A percentile compares a stretch with the other conserved stretches of the same genome.
Evolutionary conservation across 2,113 vertebrate genomes (phyloP).

Genomic region (Saguinus midas): DNA sequence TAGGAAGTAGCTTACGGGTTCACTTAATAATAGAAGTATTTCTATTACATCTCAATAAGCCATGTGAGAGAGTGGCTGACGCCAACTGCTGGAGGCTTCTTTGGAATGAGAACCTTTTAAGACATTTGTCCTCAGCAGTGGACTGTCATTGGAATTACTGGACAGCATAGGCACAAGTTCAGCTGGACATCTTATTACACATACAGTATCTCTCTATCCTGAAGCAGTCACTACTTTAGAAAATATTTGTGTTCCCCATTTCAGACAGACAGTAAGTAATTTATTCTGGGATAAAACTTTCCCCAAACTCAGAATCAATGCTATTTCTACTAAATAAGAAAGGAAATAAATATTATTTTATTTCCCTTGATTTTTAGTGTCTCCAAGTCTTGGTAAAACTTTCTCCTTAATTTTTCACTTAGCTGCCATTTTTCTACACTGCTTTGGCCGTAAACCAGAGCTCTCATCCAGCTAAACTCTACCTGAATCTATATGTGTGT

Average conservation of each 20-base stretch:
- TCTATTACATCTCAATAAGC: background rate
- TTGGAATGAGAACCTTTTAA: background rate
- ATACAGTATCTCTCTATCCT: background rate
- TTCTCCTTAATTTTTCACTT: background rate
- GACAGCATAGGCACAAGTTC: background rate
- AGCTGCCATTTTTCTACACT: background rate
- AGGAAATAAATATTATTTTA: background rate
- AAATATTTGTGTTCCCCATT: background rate
- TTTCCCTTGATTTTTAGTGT: background rate
- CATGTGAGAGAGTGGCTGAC: background rate
- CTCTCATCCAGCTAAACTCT: background rate
- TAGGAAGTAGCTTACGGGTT: background rate
- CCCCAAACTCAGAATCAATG: background rate
- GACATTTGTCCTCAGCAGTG: background rate
- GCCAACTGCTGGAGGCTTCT: background rate
- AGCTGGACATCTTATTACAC: background rate
- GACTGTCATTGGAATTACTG: background rate
- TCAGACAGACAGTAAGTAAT: background rate
- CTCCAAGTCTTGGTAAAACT: background rate
- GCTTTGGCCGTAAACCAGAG: background rate
- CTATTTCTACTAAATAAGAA: background rate
- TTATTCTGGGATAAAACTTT: background rate
- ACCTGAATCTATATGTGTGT: background rate
- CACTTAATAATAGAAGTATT: background rate
- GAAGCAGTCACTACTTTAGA: background rate